Evolutionary conservation across 2,797 vertebrate species (phyloP), one percentile per base, ranked within the genome.

Genomic region (Poeciliopsis turneri): DNA sequence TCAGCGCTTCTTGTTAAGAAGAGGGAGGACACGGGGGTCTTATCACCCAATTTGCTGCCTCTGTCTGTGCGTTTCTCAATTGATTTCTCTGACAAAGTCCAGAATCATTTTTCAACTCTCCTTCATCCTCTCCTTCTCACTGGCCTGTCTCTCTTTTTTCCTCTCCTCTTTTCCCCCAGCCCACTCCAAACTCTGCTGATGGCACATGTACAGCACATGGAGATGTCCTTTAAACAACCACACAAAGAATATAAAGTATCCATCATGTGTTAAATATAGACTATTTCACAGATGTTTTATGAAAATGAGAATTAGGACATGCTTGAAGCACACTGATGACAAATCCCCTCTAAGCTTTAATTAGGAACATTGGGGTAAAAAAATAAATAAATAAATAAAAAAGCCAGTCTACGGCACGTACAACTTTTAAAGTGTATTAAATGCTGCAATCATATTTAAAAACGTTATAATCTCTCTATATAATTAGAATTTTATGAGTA

Each of bases 381-480:
- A 93, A 71, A 72, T 90, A 79, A 89, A 90, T 78, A 80, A 82
- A 93, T 92, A 93, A 71, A 72, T 90, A 79, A 89, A 90, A 85
- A 89, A 84, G 82, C 85, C 90, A 84, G 86, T 91, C 93, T 84
- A 91, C 86, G 85, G 90, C 94, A 94, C 91, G 91, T 94, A 94
- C 94, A 95, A 95, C 94, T 96, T 96, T 95, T 95, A 95, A 96
- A 95, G 95, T 96, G 95, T 95, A 96, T 96, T 96, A 96, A 96
- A 96, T 93, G 95, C 94, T 92, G 93, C 95, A 95, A 95, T 96
- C 95, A 95, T 95, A 94, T 95, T 96, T 95, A 92, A 95, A 95
- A 95, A 55, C 79, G 88, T 92, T 92, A 93, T 95, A 96, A 96
- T 96, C 95, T 95, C 94, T 93, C 92, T 90, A 92, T 95, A 94